phyloP scores from a whole-genome alignment of 2,797 vertebrate genomes.

The Smutsia gigantea region DNA sequence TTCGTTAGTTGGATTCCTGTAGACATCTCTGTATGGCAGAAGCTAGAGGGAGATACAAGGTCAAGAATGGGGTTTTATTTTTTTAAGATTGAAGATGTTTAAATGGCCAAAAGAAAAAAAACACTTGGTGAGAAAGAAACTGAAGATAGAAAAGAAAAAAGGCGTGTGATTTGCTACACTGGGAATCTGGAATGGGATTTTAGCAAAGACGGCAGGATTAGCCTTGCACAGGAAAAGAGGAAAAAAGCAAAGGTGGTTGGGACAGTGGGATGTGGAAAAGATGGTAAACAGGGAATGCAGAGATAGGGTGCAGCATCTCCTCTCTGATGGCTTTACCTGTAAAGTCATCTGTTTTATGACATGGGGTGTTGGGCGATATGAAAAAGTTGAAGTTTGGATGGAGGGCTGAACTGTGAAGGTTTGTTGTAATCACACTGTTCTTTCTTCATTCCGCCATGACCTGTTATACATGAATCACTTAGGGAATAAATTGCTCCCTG shows the following conservation, averaged over 20 bases:
- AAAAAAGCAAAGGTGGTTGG: neutral
- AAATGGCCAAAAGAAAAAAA: neutral
- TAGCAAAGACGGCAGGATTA: neutral
- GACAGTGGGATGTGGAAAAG: neutral
- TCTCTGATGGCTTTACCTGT: neutral
- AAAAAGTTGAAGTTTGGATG: neutral
- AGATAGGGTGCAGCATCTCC: neutral
- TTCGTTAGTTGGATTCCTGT: neutral
- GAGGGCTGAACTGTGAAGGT: neutral
- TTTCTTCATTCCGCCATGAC: neutral
- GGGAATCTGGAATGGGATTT: neutral
- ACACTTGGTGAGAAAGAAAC: neutral
- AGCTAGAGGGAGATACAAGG: neutral
- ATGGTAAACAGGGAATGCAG: too few species aligned
- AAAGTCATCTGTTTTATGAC: neutral
- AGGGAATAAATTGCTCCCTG: neutral
- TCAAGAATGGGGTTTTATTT: neutral
- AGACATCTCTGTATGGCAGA: neutral
- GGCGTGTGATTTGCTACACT: neutral
- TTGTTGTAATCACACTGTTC: neutral
- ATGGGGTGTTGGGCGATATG: fast-evolving
- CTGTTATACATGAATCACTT: neutral
- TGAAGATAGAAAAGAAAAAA: neutral
- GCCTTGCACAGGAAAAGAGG: neutral
- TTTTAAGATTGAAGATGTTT: neutral